Evolutionary conservation across 2,113 vertebrate genomes (phyloP).

Genomic region (Sylvilagus bachmani): DNA sequence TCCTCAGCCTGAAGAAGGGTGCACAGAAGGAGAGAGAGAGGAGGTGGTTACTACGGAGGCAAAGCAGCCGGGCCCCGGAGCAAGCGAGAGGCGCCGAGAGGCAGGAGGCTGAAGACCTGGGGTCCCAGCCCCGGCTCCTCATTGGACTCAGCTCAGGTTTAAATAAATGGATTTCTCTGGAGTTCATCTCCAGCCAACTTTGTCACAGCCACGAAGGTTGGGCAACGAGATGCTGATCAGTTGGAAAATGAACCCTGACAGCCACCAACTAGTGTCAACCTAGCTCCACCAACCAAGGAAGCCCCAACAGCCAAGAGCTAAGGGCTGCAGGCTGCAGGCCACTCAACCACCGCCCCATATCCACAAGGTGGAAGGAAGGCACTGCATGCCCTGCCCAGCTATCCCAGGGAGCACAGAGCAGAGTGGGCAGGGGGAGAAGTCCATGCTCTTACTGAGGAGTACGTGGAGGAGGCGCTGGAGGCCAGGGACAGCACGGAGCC

Average conservation of each 20-base stretch:
- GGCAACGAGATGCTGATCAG: neutral
- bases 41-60: conserved; percentile 77
- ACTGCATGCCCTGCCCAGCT: neutral
- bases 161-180: neutral
- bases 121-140: conserved; percentile 32
- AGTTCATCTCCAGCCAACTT: neutral
- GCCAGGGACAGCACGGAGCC: conserved; percentile 97
- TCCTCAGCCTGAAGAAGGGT: conserved; percentile 94
- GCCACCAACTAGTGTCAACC: neutral
- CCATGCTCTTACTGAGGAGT: conserved; percentile 95
- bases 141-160: conserved; percentile 27
- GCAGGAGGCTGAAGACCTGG: neutral
- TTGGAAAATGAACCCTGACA: neutral
- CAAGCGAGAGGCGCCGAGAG: neutral
- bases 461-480: conserved; percentile 96
- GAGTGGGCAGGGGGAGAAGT: neutral
- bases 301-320: no score
- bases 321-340: neutral
- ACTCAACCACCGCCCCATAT: fast-evolving
- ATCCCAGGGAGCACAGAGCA: neutral
- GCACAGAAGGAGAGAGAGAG: conserved; percentile 88
- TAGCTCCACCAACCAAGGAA: neutral
- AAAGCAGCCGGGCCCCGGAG: conserved; percentile 58
- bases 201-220: neutral
- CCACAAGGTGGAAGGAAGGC: neutral